Evolutionary conservation across 2,888 invertebrate species (phyloP).

Genomic region (Tachina lurida): DNA sequence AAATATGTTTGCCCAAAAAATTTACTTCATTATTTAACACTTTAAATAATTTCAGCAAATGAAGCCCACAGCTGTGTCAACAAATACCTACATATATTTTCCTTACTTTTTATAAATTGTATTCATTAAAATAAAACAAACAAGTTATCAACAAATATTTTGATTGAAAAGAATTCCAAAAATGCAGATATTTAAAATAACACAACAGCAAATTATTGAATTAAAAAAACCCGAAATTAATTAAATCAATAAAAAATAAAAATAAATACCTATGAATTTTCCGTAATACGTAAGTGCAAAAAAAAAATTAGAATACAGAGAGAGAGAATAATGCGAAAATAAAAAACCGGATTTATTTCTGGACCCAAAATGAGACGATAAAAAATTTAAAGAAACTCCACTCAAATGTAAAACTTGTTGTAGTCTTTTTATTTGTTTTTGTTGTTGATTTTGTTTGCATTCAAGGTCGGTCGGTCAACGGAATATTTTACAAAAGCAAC

Average conservation of each 20-base stretch:
- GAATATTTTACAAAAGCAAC: constrained; percentile 57
- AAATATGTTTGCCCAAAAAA: too few relatives aligned
- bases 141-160: not conserved
- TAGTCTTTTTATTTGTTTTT: constrained; percentile 23
- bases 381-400: constrained; percentile 16
- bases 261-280: not conserved
- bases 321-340: constrained; percentile 9
- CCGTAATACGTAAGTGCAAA: not conserved
- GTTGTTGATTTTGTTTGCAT: constrained; percentile 33
- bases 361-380: not conserved
- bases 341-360: constrained; percentile 48
- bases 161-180: not conserved
- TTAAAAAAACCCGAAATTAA: not conserved
- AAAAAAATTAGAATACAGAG: constrained; percentile 1
- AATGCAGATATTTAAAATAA: not conserved
- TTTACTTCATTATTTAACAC: too few relatives aligned
- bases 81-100: not conserved
- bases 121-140: not conserved
- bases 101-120: not conserved
- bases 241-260: not conserved
- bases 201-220: not conserved
- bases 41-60: too few relatives aligned
- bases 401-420: constrained; percentile 57
- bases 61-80: not conserved
- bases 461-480: constrained; percentile 71